Evolutionary conservation across 2,888 invertebrate species (phyloP), one percentile per base, ranked within the genome.

Genomic region (Ceraclea dissimilis): DNA sequence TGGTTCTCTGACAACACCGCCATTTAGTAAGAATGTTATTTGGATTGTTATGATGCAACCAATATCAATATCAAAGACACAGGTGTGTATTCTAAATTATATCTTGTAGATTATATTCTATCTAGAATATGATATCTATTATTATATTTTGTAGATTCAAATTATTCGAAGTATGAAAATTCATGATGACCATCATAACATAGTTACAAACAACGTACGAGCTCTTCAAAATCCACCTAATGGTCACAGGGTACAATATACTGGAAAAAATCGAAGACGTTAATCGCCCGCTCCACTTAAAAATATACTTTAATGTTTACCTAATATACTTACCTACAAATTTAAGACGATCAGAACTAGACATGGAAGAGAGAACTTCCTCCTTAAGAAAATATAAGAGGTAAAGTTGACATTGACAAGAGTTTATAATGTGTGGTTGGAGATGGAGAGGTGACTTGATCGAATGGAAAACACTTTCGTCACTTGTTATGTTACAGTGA

Each of bases 21-120:
- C 86, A 0, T 86, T 83, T 66, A 81, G 81, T 47, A 86, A 86
- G 65, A 84, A 84, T 64, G 86, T 86, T 49, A 85, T 85, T 2
- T 86, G 86, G 86, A 86, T 86, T 60, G 81, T 86, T 56, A 85
- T 85, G 64, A 80, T 84, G 54, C 82, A 80, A 51, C 85, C 86
- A 2, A 81, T 86, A 56, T 79, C 82, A 63, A 81, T 86, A 60
- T 85, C 85, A 16, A 71, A 76, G 59, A 79, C 81, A 67, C 86
- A 86, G 78, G 85, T 85, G 67, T n/a, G n/a, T n/a, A n/a, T n/a
- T n/a, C n/a, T n/a, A n/a, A n/a, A n/a, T n/a, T n/a, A n/a, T n/a
- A n/a, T n/a, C n/a, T n/a, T n/a, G n/a, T n/a, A n/a, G n/a, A n/a
- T n/a, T n/a, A n/a, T n/a, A n/a, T n/a, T n/a, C n/a, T n/a, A n/a